These are phyloP conservation scores for Xestia ashworthii DNA, from an alignment of 2,888 invertebrate species.

Conservation along the genomic window DNA sequence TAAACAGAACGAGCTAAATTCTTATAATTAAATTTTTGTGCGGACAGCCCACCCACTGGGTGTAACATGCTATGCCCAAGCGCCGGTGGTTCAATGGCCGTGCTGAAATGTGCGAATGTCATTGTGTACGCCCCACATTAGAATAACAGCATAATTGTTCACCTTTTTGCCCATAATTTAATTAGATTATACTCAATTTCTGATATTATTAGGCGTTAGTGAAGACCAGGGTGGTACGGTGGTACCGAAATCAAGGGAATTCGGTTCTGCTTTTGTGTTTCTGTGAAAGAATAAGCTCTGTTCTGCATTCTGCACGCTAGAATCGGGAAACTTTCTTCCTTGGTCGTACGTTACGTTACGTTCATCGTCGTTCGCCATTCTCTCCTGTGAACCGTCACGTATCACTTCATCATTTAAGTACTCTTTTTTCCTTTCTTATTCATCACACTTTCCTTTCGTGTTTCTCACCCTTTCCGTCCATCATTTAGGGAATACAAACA, in stretches of 20 bases:
- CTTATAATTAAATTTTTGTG: constrained; percentile 66
- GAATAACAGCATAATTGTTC: constrained; percentile 74
- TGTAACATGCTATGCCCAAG: constrained; percentile 57
- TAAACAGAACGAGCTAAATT: constrained; percentile 48
- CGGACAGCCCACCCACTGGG: constrained; percentile 64
- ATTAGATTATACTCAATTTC: constrained; percentile 16
- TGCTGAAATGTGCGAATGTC: constrained; percentile 80
- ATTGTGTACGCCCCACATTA: constrained; percentile 73
- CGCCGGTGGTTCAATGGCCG: constrained; percentile 77
- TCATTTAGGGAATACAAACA: not conserved
- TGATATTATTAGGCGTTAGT: not conserved
- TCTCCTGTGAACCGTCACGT: not conserved
- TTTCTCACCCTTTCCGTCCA: not conserved
- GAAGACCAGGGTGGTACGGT: not conserved
- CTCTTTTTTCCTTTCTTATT: not conserved
- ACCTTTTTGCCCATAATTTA: constrained; percentile 43
- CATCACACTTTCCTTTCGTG: not conserved
- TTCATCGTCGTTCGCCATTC: not conserved
- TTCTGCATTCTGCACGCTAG: not conserved
- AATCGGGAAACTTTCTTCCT: not conserved
- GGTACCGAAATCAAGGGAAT: not conserved
- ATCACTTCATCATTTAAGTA: not conserved
- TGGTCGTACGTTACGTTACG: not conserved
- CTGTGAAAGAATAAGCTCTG: not conserved
- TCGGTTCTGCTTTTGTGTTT: not conserved